phyloP scores from a whole-genome alignment of 1,140 invertebrate genomes.

The Drosophila biarmipes region DNA sequence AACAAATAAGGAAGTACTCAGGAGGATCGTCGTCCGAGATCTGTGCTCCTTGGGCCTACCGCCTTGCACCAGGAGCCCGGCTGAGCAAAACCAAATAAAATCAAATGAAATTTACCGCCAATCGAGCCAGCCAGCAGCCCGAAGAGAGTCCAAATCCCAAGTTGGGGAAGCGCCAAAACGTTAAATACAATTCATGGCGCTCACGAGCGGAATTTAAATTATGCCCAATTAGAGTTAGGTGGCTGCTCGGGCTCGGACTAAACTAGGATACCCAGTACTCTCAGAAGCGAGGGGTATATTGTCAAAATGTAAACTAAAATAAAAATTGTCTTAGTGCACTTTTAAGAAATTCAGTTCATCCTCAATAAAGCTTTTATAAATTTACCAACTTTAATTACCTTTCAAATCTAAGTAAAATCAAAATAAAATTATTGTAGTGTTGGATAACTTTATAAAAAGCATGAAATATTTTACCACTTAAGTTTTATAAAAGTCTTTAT shows the following conservation, averaged over 20 bases:
- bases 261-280: constrained; percentile 1
- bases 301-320: neutral
- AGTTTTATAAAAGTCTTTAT: no score
- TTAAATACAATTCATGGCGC: constrained; percentile 82
- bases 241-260: constrained; percentile 50
- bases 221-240: constrained; percentile 83
- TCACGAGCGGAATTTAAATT: constrained; percentile 82
- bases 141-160: constrained; percentile 49
- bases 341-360: neutral
- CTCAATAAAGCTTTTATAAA: neutral
- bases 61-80: constrained; percentile 24
- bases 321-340: neutral
- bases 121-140: constrained; percentile 16
- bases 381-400: no score
- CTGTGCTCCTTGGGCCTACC: constrained; percentile 31
- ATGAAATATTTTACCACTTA: no score
- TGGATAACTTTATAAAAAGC: no score
- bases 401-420: no score
- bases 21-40: constrained; percentile 54
- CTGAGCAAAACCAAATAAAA: constrained; percentile 67
- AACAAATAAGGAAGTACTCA: constrained; percentile 76
- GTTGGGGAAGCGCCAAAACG: constrained; percentile 80
- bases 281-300: neutral
- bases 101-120: constrained; percentile 80
- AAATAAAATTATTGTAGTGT: no score